Conservation (phyloP, 1,140 invertebrate genomes). For the Hycleus phaleratus region DNA sequence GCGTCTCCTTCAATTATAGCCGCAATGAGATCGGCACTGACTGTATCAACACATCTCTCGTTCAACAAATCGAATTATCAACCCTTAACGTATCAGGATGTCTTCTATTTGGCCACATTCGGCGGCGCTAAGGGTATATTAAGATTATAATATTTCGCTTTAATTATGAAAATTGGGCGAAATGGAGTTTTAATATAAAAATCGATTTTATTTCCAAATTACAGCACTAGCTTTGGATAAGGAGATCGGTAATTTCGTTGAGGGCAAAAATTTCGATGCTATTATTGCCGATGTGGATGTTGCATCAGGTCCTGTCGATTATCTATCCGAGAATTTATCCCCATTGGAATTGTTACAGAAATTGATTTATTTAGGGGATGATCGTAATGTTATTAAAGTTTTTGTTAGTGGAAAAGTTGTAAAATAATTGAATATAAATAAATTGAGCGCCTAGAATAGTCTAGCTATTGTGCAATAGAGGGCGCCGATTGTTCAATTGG, state of each 20-base stretch:
- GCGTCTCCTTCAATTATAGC: slow-evolving; percentile 68
- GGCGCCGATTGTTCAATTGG: no score
- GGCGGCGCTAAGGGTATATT: slow-evolving; percentile 70
- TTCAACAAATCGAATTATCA: slow-evolving; percentile 44
- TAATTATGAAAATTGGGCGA: background rate
- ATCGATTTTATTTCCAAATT: slow-evolving; percentile 32
- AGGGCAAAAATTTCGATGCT: slow-evolving; percentile 82
- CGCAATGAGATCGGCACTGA: slow-evolving; percentile 62
- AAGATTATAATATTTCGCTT: slow-evolving; percentile 17
- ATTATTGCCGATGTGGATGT: slow-evolving; percentile 54
- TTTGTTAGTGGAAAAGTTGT: slow-evolving; percentile 64
- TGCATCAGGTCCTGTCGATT: slow-evolving; percentile 29
- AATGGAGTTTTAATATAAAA: background rate
- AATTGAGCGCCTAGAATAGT: no score
- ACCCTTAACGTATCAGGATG: slow-evolving; percentile 65
- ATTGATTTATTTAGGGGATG: slow-evolving; percentile 76
- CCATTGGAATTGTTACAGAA: slow-evolving; percentile 63
- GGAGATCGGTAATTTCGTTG: slow-evolving; percentile 67
- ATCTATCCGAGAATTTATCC: slow-evolving; percentile 37
- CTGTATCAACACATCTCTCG: slow-evolving; percentile 61
- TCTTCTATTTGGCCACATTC: slow-evolving; percentile 75
- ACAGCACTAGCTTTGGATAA: slow-evolving; percentile 66
- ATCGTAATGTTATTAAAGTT: slow-evolving; percentile 71
- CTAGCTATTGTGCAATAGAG: no score
- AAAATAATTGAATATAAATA: slow-evolving; percentile 36